Conservation (phyloP, 2,888 invertebrate species). For the Nyleta sp. region DNA sequence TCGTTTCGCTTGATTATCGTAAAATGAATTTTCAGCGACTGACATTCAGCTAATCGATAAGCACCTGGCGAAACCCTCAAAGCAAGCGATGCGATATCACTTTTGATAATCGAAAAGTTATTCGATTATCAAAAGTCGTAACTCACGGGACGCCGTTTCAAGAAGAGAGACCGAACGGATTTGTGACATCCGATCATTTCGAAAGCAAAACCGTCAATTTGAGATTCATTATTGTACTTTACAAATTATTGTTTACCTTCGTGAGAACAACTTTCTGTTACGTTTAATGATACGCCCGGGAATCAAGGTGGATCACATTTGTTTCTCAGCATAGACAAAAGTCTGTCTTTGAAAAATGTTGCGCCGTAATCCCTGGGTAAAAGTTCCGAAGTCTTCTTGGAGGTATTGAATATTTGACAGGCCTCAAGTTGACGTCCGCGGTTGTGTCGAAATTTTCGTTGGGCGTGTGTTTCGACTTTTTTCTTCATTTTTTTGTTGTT, state of each 20-base stretch:
- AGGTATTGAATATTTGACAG: conserved; percentile 36
- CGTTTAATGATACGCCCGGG: conserved; percentile 25
- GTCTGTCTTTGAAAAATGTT: conserved; percentile 26
- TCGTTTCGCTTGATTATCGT: too few relatives aligned
- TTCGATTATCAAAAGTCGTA: too few relatives aligned
- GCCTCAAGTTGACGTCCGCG: conserved; percentile 5
- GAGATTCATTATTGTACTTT: conserved; percentile 17
- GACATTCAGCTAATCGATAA: too few relatives aligned
- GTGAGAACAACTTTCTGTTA: conserved; percentile 48
- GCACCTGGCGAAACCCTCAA: too few relatives aligned
- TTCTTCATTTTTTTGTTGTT: too few relatives aligned
- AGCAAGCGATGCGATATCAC: too few relatives aligned
- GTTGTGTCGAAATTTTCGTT: conserved; percentile 36
- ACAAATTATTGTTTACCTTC: conserved; percentile 34
- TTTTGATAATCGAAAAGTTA: too few relatives aligned
- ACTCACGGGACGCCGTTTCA: neutral
- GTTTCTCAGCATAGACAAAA: conserved; percentile 51
- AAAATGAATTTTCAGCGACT: too few relatives aligned
- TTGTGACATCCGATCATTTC: too few relatives aligned
- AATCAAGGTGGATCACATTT: conserved; percentile 36
- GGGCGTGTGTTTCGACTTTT: conserved; percentile 11
- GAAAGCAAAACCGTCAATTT: conserved; percentile 16
- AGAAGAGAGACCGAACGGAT: too few relatives aligned
- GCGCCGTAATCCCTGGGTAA: conserved; percentile 33
- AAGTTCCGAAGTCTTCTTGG: conserved; percentile 34